These are phyloP conservation scores for Nephila pilipes DNA, from an alignment of 1,140 invertebrate species.

Conservation along the genomic window DNA sequence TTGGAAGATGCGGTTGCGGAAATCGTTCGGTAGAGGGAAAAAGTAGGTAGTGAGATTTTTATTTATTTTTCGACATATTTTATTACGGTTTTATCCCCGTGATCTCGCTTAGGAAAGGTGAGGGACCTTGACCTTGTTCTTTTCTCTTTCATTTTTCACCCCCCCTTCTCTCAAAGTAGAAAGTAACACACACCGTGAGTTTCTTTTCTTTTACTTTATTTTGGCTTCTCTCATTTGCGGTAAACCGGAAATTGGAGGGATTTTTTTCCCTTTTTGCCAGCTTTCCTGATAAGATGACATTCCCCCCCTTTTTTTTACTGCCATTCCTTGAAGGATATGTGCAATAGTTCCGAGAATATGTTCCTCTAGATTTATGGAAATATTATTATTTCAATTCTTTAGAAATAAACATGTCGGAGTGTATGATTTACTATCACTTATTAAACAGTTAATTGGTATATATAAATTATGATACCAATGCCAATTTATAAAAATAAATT, in stretches of 20 bases:
- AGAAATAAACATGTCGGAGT: too few relatives aligned
- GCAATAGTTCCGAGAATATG: too few relatives aligned
- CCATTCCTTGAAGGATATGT: too few relatives aligned
- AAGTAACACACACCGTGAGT: conserved; percentile 11
- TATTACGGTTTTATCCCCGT: conserved; percentile 61
- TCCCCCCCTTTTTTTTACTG: too few relatives aligned
- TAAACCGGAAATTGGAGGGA: conserved; percentile 39
- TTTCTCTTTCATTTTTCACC: conserved; percentile 37
- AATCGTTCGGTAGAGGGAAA: conserved; percentile 45
- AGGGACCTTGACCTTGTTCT: conserved; percentile 59
- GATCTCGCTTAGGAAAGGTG: conserved; percentile 35
- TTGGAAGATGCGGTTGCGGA: conserved; percentile 26
- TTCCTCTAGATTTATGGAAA: too few relatives aligned
- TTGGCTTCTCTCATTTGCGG: conserved; percentile 15
- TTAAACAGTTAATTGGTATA: too few relatives aligned
- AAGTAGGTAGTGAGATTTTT: conserved; percentile 51
- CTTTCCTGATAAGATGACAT: background rate
- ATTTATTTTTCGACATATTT: conserved; percentile 64
- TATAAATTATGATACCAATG: too few relatives aligned
- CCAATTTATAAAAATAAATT: too few relatives aligned
- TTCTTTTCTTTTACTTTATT: background rate
- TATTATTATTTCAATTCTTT: too few relatives aligned
- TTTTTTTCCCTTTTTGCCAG: background rate
- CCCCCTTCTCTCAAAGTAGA: background rate
- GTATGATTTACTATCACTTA: too few relatives aligned